phyloP scores from a whole-genome alignment of 2,888 invertebrate genomes.

The Tanytarsus gracilentus region DNA sequence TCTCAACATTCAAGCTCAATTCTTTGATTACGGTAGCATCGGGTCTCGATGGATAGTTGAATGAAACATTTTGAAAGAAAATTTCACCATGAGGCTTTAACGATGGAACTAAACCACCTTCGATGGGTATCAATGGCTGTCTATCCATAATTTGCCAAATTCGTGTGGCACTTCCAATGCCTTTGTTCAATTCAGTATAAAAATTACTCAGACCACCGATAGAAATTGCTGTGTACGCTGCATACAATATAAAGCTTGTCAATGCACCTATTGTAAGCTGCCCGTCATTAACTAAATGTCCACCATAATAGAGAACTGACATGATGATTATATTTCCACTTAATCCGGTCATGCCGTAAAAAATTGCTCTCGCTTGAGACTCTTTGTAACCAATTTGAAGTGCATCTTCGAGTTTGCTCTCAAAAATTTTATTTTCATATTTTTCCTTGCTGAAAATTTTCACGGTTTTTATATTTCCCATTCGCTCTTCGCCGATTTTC shows the following conservation, averaged over 20 bases:
- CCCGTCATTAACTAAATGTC: conserved; percentile 73
- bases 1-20: conserved; percentile 55
- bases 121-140: conserved; percentile 62
- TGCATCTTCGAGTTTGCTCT: conserved; percentile 57
- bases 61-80: conserved; percentile 61
- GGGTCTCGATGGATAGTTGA: conserved; percentile 59
- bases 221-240: conserved; percentile 86
- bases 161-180: conserved; percentile 81
- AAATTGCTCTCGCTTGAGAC: conserved; percentile 74
- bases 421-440: conserved; percentile 63
- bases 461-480: conserved; percentile 86
- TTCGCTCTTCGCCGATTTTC: conserved; percentile 81
- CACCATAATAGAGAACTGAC: conserved; percentile 86
- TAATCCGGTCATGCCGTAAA: conserved; percentile 82
- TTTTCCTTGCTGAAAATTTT: conserved; percentile 83
- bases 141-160: conserved; percentile 86
- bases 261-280: conserved; percentile 75
- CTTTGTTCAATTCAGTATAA: conserved; percentile 89
- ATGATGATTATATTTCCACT: conserved; percentile 85
- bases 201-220: conserved; percentile 84
- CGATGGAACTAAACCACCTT: conserved; percentile 39
- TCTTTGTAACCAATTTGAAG: conserved; percentile 76
- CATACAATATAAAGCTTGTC: conserved; percentile 89
- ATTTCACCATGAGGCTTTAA: conserved; percentile 51
- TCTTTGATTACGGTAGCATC: conserved; percentile 53